Base-by-base conservation (phyloP, 1,140 invertebrate species). In the Pinna nobilis region DNA sequence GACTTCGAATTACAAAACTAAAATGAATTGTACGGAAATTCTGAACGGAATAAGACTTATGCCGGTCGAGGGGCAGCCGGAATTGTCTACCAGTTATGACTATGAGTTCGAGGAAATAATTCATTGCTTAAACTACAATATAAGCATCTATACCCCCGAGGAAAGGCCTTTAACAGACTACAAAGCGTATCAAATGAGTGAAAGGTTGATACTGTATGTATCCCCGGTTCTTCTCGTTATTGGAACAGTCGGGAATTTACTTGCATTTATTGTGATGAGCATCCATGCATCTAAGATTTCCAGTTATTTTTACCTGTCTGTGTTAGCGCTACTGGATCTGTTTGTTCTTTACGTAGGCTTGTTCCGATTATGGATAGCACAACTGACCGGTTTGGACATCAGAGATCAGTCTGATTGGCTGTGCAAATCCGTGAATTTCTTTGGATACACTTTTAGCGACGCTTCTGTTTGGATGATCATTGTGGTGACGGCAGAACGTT, bases 391-490 rank as follows among this genome's bases (percentile, higher is more conserved):
- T 2, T 71, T 68, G 20, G 79, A 84, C 51, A 63, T 83, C 32
- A 50, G 74, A 30, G 65, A 81, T 53, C 53, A 75, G 13, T 50
- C 65, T 13, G 67, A 74, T 23, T 82, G 78, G 70, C 68, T 79
- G 11, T 88, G 87, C 72, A 87, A 87, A 70, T n/a, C 77, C 30
- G 80, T 79, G 7, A 51, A 79, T 23, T 78, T 80, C 18, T 28
- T 86, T 11, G 80, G 79, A 23, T 88, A 86, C 66, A 76, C 81
- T 6, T 69, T 70, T 61, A 86, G 85, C 53, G 80, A 87, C 70
- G 81, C 79, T 35, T 84, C 82, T 20, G 88, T 87, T 0, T 89
- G 87, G 87, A 64, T 88, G 0, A 88, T 88, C 20, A 82, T 89
- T n/a, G 85, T 84, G 11, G 86, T 89, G 7, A 89, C 88, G 1